Base-by-base conservation (phyloP, 2,113 vertebrate genomes). In the Syngnathus floridae region DNA sequence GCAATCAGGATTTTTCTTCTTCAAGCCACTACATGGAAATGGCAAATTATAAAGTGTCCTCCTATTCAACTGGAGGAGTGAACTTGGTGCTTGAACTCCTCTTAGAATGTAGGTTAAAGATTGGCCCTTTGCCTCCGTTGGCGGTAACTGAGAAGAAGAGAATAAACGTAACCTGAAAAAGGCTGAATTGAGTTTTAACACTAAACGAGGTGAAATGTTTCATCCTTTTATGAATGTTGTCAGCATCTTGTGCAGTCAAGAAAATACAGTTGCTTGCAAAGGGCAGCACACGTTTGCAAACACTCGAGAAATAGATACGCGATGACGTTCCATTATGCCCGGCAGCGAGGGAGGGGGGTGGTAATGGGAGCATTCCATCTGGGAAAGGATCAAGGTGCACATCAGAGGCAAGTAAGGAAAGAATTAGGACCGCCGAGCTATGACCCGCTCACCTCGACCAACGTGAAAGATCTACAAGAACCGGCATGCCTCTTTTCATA, bases 1-100 rank as follows among this genome's bases (percentile, higher is more conserved):
- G 84, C 81, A 86, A 87, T 89, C 88, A 83, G 78, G 70, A 67
- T 65, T 81, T 64, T 52, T 80, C 64, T 78, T 77, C 67, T 49
- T 62, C 72, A 21, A 66, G 59, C 67, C 71, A 75, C 64, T 67
- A 74, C 82, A 84, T 83, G 86, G 77, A 83, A 84, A 82, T 85
- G 74, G 78, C 57, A 76, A 71, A 79, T 82, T 80, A 81, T 79
- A 69, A 79, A 76, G 45, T 56, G 62, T 51, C 69, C 68, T 80
- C 67, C 66, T 75, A 63, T 77, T 72, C 72, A 83, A 65, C 68
- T 5, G 38, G 75, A 62, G 65, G 76, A 26, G 59, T 43, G 63
- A 71, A 58, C 66, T 57, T 41, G 21, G 16, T 49, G 55, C 43
- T 66, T 75, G 40, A 22, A 59, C 51, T 60, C 64, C 77, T 38